phyloP scores from a whole-genome alignment of 2,113 vertebrate species.

The Hirundichthys speculiger region DNA sequence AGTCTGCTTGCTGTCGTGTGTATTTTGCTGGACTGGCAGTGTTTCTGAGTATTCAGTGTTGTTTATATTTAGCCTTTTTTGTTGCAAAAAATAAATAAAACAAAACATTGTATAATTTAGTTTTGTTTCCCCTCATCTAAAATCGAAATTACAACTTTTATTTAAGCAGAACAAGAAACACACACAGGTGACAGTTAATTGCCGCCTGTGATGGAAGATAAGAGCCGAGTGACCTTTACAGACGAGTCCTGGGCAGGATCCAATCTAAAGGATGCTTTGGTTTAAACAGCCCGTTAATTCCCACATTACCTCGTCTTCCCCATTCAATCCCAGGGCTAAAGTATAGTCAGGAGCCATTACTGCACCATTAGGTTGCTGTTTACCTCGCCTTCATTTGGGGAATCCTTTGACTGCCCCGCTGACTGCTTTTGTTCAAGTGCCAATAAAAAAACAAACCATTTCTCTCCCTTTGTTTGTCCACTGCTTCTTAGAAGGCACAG shows the following conservation, averaged over 20 bases:
- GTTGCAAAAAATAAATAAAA: no score
- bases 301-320: conserved; percentile 70
- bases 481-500: conserved; percentile 44
- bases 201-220: conserved; percentile 60
- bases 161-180: conserved; percentile 27
- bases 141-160: neutral
- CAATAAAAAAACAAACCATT: conserved; percentile 61
- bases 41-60: no score
- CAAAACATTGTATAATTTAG: no score
- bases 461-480: conserved; percentile 63
- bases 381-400: conserved; percentile 50
- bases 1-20: no score
- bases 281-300: conserved; percentile 71
- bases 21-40: no score
- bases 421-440: conserved; percentile 61
- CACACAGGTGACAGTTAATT: conserved; percentile 58
- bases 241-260: conserved; percentile 27
- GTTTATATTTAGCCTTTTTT: no score
- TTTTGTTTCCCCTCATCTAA: neutral
- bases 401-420: conserved; percentile 44
- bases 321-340: conserved; percentile 48
- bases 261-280: conserved; percentile 55
- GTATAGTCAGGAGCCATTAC: conserved; percentile 63
- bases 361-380: conserved; percentile 70
- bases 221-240: conserved; percentile 68